These are phyloP conservation scores for Drosophila mojavensis DNA, from an alignment of 1,140 invertebrate species.

Conservation along the genomic window DNA sequence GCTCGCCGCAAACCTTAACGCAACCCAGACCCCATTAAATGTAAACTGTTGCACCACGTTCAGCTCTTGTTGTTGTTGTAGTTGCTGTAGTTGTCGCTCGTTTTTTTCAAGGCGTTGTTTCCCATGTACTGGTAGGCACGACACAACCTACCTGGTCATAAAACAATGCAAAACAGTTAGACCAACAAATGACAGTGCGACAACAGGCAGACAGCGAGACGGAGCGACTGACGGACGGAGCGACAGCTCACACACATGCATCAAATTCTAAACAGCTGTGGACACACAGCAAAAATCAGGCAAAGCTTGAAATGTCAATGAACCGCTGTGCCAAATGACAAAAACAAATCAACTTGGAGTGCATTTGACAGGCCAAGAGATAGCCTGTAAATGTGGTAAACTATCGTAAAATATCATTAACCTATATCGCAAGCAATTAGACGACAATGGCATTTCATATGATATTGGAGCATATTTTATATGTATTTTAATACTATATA, in stretches of 20 bases:
- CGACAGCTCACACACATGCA: constrained; percentile 14
- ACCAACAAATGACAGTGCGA: constrained; percentile 55
- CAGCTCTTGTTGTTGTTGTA: constrained; percentile 17
- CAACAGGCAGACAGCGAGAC: background rate
- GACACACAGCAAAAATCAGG: constrained; percentile 27
- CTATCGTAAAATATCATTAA: too few relatives aligned
- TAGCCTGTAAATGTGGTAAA: background rate
- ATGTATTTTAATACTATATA: too few relatives aligned
- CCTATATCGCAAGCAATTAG: too few relatives aligned
- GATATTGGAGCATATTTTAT: too few relatives aligned
- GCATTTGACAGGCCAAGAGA: constrained; percentile 3
- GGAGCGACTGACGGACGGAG: constrained; percentile 12
- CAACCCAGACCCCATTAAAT: constrained; percentile 65
- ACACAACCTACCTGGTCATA: constrained; percentile 66
- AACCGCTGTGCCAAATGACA: constrained; percentile 57
- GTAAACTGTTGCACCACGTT: constrained; percentile 72
- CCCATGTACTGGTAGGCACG: constrained; percentile 66
- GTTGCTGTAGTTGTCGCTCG: constrained; percentile 18
- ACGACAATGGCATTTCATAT: too few relatives aligned
- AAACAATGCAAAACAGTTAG: constrained; percentile 82
- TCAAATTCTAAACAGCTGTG: constrained; percentile 66
- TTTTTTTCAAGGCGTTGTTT: constrained; percentile 57
- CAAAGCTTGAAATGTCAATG: constrained; percentile 58
- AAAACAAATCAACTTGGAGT: constrained; percentile 11
- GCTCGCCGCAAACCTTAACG: constrained; percentile 39